Evolutionary conservation across 2,888 invertebrate species (phyloP), one percentile per base, ranked within the genome.

Genomic region (Drosophila anceps): DNA sequence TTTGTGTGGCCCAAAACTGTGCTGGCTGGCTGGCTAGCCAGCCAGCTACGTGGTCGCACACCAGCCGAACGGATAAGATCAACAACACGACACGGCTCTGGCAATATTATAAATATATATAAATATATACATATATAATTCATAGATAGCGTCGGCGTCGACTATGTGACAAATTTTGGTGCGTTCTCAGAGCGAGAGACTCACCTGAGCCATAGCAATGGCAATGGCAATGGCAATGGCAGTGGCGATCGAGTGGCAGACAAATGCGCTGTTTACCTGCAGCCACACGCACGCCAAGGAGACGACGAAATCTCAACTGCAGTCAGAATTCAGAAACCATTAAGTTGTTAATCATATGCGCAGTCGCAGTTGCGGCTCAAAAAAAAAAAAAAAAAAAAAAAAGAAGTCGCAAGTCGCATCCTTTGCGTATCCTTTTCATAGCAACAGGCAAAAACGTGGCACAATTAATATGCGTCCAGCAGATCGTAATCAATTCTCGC

Each of bases 281-380:
- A 84, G 78, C 79, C 88, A 91, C 92, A 92, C 92, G 92, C 91
- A 75, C 84, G 66, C 66, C 46, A 57, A 29, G 44, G 43, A 62
- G 64, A 61, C 54, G 59, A 29, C 59, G 66, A 50, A 64, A 24
- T 55, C 43, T 24, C 31, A 9, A 12, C 55, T 71, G 58, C 73
- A 67, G 46, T 41, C 73, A 74, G 63, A 71, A 58, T 53, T 51
- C 63, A 71, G 70, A 71, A 71, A 69, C 74, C 86, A 91, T 92
- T 91, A 91, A 91, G 92, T 90, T 85, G 91, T 91, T 90, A 91
- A 91, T 84, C 82, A 83, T 92, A 91, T 91, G 91, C 92, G 86
- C 85, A 87, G 90, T 79, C 85, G 90, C 43, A 35, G 58, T 48
- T 31, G 39, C 33, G 53, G 70, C 74, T 68, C 64, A 67, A 63